Evolutionary conservation across 92 coral and sea anemone species (phyloP).

Genomic region (Heteractis magnifica): DNA sequence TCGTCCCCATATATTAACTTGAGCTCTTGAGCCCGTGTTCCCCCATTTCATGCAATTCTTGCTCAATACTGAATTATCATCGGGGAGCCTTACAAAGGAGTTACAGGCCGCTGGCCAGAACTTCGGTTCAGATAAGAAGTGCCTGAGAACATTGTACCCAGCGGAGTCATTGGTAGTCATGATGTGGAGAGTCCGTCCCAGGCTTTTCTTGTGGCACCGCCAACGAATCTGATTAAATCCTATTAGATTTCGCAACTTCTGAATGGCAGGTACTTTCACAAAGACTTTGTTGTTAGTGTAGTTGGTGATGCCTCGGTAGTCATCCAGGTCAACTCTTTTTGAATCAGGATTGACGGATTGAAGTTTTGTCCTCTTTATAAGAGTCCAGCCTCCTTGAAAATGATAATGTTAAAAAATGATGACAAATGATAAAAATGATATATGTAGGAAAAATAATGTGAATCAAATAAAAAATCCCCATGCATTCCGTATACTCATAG

Average conservation of each 20-base stretch:
- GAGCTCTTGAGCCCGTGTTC: not conserved
- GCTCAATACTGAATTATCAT: conserved; percentile 49
- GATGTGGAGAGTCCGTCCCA: conserved; percentile 59
- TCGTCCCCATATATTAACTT: conserved; percentile 43
- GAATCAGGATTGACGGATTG: not conserved
- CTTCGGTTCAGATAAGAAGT: conserved; percentile 22
- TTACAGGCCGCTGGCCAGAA: conserved; percentile 45
- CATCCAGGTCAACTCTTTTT: not conserved
- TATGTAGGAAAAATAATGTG: not conserved
- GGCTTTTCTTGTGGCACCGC: conserved; percentile 56
- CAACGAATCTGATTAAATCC: conserved; percentile 48
- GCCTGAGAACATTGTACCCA: conserved; percentile 50
- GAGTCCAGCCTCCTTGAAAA: conserved; percentile 42
- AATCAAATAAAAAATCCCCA: not conserved
- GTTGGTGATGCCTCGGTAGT: conserved; percentile 32
- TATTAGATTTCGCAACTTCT: conserved; percentile 8
- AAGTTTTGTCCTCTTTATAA: conserved; percentile 17
- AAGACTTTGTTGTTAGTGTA: not conserved
- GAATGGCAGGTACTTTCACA: conserved; percentile 6
- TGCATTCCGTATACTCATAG: too few relatives aligned
- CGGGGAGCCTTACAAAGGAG: conserved; percentile 55
- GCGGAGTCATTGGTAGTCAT: conserved; percentile 53
- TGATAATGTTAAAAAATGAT: not conserved
- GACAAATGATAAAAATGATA: not conserved
- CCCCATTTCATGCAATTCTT: conserved; percentile 60